phyloP scores from a whole-genome alignment of 2,797 vertebrate species.

The Carapus acus region DNA sequence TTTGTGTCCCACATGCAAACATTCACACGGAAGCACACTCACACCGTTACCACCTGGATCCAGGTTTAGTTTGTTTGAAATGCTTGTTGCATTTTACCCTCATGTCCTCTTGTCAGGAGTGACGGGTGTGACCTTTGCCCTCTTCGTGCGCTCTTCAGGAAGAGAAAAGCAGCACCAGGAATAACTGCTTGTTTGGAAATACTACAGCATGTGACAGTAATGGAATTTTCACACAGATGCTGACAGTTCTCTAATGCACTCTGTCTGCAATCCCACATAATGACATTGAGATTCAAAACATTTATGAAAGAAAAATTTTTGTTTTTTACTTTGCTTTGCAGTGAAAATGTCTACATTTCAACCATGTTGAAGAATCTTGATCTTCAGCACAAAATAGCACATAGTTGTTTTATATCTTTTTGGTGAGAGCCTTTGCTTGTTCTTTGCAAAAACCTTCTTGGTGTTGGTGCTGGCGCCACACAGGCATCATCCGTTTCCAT shows the following conservation, averaged over 20 bases:
- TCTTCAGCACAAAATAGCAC: too few species aligned
- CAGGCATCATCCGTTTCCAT: too few species aligned
- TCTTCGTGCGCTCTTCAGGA: conserved; percentile 7
- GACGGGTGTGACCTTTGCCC: background rate
- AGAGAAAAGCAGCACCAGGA: too few species aligned
- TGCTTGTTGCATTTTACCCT: conserved; percentile 12
- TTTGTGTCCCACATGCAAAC: conserved; percentile 37
- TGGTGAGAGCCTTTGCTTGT: too few species aligned
- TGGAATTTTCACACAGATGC: conserved; percentile 6
- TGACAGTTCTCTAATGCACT: conserved; percentile 2
- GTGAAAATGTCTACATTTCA: too few species aligned
- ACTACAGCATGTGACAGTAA: background rate
- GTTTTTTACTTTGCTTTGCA: too few species aligned
- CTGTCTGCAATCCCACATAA: conserved; percentile 15
- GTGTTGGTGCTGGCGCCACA: too few species aligned
- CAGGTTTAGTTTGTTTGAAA: conserved; percentile 28
- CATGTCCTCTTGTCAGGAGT: conserved; percentile 12
- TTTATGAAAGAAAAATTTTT: too few species aligned
- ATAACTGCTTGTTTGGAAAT: too few species aligned
- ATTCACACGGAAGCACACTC: conserved; percentile 7
- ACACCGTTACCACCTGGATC: background rate
- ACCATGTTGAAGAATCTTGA: too few species aligned
- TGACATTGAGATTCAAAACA: conserved; percentile 28
- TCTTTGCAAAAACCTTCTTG: too few species aligned
- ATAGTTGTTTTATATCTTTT: too few species aligned